Percentiles rank a stretch among this genome's conserved stretches.
These are phyloP conservation scores for Motacilla alba DNA, from an alignment of 2,113 vertebrate genomes.

Conservation along the genomic window DNA sequence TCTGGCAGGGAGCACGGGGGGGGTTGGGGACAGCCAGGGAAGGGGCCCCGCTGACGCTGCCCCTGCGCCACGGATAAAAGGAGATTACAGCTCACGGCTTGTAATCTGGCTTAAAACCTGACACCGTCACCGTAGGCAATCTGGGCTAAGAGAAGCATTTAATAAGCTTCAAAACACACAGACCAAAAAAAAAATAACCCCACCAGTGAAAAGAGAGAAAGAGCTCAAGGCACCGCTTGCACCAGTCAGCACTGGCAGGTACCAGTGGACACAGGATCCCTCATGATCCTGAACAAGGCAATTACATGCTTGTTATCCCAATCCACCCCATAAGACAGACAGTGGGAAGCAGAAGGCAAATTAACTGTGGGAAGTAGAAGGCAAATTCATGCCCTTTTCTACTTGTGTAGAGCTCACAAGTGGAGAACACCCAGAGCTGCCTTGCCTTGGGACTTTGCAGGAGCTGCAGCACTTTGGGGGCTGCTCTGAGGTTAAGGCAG, in stretches of 20 bases:
- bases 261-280: not conserved
- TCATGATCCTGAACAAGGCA: not conserved
- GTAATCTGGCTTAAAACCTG: constrained; percentile 51
- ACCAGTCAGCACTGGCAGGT: not conserved
- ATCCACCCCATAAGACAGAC: not conserved
- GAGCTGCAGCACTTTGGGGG: accelerated
- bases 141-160: constrained; percentile 37
- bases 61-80: not conserved
- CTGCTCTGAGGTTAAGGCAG: not conserved
- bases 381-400: not conserved
- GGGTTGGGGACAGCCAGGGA: not conserved
- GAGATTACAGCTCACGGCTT: constrained; percentile 25
- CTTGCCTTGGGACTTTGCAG: not conserved
- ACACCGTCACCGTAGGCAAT: constrained; percentile 9
- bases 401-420: not conserved
- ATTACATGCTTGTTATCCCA: not conserved
- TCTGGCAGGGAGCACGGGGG: not conserved
- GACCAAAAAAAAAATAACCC: not conserved
- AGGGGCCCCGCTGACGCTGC: not conserved
- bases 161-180: constrained; percentile 25
- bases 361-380: not conserved
- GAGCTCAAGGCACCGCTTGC: not conserved
- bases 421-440: not conserved
- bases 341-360: not conserved
- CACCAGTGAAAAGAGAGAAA: not conserved